phyloP scores from a whole-genome alignment of 2,113 vertebrate species.

The Thunnus maccoyii region DNA sequence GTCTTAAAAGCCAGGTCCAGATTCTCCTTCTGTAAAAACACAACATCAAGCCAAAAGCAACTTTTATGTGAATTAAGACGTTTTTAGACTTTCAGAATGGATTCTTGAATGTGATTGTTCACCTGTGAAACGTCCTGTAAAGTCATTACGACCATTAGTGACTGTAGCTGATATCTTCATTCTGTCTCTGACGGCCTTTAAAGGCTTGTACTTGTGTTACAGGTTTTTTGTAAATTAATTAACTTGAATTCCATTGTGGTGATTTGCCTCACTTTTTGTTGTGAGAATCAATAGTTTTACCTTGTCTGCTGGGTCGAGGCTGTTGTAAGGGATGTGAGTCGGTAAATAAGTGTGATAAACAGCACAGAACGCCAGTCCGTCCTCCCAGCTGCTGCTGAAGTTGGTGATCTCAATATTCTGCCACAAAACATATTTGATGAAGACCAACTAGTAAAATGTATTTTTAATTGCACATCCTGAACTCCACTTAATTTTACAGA shows the following conservation, averaged over 20 bases:
- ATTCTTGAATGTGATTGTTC: no score
- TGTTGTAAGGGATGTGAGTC: slow-evolving; percentile 71
- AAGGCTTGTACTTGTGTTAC: no score
- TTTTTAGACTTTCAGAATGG: neutral
- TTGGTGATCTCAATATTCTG: slow-evolving; percentile 86
- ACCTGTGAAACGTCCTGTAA: no score
- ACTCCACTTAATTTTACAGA: neutral
- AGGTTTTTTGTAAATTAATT: no score
- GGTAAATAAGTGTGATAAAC: slow-evolving; percentile 84
- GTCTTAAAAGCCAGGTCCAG: slow-evolving; percentile 79
- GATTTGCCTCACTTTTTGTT: no score
- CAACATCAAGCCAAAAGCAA: neutral
- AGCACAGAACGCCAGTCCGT: slow-evolving; percentile 85
- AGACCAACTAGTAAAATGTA: neutral
- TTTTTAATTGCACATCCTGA: neutral
- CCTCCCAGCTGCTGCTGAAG: slow-evolving; percentile 86
- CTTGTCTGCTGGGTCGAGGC: slow-evolving; percentile 75
- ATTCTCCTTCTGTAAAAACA: slow-evolving; percentile 75
- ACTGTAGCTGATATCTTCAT: no score
- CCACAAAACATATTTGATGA: slow-evolving; percentile 10
- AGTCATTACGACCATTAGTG: no score
- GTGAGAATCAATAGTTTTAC: slow-evolving; percentile 36
- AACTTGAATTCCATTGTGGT: no score
- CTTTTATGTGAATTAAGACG: neutral
- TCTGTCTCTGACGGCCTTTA: neutral